A percentile compares a stretch with the other conserved stretches of the same genome.
Evolutionary conservation across 1,140 invertebrate genomes (phyloP).

Genomic region (Sycophila sp.): DNA sequence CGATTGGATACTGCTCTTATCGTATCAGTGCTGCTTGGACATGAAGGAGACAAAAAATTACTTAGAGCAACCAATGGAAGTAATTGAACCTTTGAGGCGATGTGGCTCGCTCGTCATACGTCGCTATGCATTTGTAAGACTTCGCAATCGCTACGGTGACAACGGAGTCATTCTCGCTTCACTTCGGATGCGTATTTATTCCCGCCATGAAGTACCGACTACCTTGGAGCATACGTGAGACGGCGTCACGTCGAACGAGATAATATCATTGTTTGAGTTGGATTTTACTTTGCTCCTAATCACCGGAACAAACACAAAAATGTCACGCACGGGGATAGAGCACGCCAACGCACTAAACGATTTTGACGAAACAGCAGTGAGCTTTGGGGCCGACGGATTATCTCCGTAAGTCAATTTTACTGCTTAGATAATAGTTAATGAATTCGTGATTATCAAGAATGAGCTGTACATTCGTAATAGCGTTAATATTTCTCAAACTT

Average conservation of each 20-base stretch:
- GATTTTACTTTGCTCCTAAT: background rate
- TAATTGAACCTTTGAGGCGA: background rate
- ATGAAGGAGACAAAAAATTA: background rate
- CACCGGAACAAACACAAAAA: constrained; percentile 4
- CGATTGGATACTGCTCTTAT: too few relatives aligned
- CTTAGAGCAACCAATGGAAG: background rate
- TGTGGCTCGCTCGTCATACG: background rate
- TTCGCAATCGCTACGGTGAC: background rate
- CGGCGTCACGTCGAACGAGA: too few relatives aligned
- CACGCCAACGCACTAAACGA: too few relatives aligned
- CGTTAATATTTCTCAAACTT: too few relatives aligned
- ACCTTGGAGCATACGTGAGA: too few relatives aligned
- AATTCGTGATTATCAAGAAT: too few relatives aligned
- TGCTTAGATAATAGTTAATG: background rate
- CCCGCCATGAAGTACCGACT: background rate
- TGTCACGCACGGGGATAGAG: background rate
- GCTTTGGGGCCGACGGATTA: too few relatives aligned
- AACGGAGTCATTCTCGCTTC: background rate
- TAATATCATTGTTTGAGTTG: background rate
- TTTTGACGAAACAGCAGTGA: too few relatives aligned
- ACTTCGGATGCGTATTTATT: background rate
- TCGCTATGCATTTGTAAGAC: background rate
- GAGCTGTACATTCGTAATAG: too few relatives aligned
- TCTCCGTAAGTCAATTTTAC: background rate
- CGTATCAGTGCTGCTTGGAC: too few relatives aligned